Conservation (phyloP, 2,113 vertebrate genomes). For the Cyanoramphus novaezelandiae region DNA sequence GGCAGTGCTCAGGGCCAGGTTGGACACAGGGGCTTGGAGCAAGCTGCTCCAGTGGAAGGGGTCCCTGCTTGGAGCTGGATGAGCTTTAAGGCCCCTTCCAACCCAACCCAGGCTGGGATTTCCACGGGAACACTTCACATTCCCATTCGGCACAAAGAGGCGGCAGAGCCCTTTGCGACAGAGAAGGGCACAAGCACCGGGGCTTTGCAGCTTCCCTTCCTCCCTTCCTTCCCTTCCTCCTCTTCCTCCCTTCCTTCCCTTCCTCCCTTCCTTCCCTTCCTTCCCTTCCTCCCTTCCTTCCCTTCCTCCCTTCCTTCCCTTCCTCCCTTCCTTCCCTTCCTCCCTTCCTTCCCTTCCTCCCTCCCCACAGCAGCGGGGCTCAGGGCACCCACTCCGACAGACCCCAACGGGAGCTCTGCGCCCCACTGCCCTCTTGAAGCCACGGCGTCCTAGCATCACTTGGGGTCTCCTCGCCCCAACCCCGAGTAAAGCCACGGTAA, state of each 20-base stretch:
- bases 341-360: no score
- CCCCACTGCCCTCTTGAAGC: no score
- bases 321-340: no score
- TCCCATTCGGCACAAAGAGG: no score
- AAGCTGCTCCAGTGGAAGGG: background rate
- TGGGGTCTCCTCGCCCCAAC: rapidly evolving
- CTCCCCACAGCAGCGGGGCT: background rate
- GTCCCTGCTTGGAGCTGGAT: no score
- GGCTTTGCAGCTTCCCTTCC: rapidly evolving
- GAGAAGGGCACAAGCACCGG: rapidly evolving
- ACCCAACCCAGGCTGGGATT: background rate
- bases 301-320: no score
- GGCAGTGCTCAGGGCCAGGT: background rate
- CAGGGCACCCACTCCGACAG: background rate
- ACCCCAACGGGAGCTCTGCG: background rate
- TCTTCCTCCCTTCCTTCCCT: no score
- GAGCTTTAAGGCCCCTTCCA: background rate
- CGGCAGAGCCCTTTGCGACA: background rate
- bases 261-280: no score
- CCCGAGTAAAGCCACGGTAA: background rate
- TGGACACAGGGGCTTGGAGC: background rate
- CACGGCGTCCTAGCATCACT: rapidly evolving
- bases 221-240: no score
- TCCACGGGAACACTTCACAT: background rate
- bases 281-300: no score